Evolutionary conservation across 2,797 vertebrate genomes (phyloP).

Genomic region (Calcarius lapponicus): DNA sequence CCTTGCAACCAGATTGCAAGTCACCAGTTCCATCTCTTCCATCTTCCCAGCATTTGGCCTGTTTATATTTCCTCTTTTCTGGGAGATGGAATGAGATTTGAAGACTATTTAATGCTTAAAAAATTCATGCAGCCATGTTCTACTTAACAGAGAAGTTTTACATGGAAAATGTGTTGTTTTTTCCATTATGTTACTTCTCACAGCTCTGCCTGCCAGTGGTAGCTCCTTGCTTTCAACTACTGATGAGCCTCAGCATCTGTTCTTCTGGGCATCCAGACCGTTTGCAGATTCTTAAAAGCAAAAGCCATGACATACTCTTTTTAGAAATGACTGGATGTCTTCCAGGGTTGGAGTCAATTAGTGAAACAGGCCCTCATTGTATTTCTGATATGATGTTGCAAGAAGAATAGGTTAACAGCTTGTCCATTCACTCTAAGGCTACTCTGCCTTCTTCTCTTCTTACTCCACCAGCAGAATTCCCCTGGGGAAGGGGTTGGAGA

Average conservation of each 20-base stretch:
- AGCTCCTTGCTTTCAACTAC: conserved; percentile 36
- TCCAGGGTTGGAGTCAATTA: neutral
- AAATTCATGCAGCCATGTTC: neutral
- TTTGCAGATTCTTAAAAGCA: conserved; percentile 19
- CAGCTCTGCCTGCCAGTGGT: conserved; percentile 16
- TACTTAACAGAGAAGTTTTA: conserved; percentile 14
- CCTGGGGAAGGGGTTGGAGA: neutral
- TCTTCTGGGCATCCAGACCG: neutral
- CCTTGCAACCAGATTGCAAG: neutral
- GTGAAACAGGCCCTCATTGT: neutral
- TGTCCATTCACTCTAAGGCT: neutral
- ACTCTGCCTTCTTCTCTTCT: neutral
- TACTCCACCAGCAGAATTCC: neutral
- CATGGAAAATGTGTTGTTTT: conserved; percentile 42
- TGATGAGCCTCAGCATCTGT: conserved; percentile 34
- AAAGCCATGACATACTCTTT: neutral
- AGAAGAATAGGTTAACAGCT: neutral
- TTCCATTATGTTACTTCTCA: conserved; percentile 37
- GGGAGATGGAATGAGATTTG: neutral
- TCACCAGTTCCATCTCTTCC: neutral
- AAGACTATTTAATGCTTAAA: conserved; percentile 31
- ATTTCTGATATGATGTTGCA: neutral
- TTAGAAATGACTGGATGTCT: neutral
- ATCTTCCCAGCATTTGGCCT: neutral
- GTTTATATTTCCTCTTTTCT: neutral